phyloP scores from a whole-genome alignment of 2,797 vertebrate genomes.

The Sebastes variabilis region DNA sequence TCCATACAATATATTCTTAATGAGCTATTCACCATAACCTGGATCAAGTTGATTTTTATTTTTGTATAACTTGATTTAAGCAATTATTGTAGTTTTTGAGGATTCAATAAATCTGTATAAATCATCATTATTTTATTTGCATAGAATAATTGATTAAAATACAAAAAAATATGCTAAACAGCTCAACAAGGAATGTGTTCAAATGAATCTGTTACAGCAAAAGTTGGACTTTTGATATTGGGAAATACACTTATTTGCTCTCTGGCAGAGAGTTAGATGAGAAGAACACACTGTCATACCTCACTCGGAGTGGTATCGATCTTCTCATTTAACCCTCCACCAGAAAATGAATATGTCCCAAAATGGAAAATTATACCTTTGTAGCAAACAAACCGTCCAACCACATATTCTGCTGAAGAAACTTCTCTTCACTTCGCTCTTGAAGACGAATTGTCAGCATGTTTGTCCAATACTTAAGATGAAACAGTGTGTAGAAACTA shows the following conservation, averaged over 20 bases:
- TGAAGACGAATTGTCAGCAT: not conserved
- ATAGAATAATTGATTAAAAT: not conserved
- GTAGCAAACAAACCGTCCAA: not conserved
- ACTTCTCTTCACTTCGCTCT: not conserved
- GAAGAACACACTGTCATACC: not conserved
- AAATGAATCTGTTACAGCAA: not conserved
- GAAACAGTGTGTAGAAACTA: slow-evolving; percentile 41
- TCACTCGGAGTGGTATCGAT: accelerated
- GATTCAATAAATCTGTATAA: not conserved
- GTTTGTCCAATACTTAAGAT: slow-evolving; percentile 35
- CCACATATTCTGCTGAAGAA: too few relatives aligned
- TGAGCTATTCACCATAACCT: not conserved
- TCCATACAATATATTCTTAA: not conserved
- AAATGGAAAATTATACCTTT: not conserved
- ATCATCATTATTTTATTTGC: not conserved
- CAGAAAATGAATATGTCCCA: not conserved
- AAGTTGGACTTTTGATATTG: not conserved
- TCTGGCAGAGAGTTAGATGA: not conserved
- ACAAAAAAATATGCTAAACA: not conserved
- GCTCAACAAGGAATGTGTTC: not conserved
- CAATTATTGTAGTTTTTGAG: not conserved
- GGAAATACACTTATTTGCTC: not conserved
- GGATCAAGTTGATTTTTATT: not conserved
- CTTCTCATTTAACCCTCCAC: not conserved
- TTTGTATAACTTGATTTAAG: not conserved